These are phyloP conservation scores for Eumeta japonica DNA, from an alignment of 1,140 invertebrate species.

Conservation along the genomic window DNA sequence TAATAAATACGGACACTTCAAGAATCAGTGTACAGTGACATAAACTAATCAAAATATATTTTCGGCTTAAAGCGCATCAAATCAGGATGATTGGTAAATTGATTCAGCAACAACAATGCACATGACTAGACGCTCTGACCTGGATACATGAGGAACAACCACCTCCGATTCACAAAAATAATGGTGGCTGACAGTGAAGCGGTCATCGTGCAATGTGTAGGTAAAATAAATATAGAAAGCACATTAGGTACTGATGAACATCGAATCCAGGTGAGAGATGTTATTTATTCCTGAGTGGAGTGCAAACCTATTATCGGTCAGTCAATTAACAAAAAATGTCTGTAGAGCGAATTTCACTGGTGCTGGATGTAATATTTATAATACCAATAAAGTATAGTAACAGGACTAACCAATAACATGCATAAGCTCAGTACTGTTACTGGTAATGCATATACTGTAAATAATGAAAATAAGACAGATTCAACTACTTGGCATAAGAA, in stretches of 20 bases:
- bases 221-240: conserved; percentile 17
- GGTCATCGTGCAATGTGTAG: conserved; percentile 15
- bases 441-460: no score
- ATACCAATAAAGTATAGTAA: no score
- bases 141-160: conserved; percentile 18
- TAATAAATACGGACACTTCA: no score
- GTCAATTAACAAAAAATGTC: no score
- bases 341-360: no score
- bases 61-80: conserved; percentile 13
- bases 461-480: conserved; percentile 11
- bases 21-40: conserved; percentile 5
- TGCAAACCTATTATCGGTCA: no score
- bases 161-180: conserved; percentile 14
- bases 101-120: conserved; percentile 19
- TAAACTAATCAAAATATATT: conserved; percentile 12
- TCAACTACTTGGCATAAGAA: conserved; percentile 18
- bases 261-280: conserved; percentile 20
- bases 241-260: conserved; percentile 1
- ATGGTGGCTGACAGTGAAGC: conserved; percentile 16
- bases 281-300: conserved; percentile 18
- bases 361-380: no score
- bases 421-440: no score
- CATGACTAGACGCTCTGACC: conserved; percentile 11
- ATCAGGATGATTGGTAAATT: conserved; percentile 15
- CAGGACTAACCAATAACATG: no score